A percentile compares a stretch with the other conserved stretches of the same genome.
Conservation (phyloP, 1,140 invertebrate species). For the Drosophila aff. region DNA sequence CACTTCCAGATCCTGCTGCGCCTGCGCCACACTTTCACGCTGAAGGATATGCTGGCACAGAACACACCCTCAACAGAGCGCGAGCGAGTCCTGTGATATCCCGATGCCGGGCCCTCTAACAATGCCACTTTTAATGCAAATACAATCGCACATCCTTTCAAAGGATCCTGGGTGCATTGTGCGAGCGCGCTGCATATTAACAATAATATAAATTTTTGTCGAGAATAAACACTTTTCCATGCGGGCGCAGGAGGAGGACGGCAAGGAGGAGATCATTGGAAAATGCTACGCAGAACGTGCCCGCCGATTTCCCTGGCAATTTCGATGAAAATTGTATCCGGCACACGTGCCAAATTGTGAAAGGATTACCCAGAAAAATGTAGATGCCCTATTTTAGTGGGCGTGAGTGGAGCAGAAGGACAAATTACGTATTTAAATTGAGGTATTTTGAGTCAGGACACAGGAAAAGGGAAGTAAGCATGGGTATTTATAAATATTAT, state of each 20-base stretch:
- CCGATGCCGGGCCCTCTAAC: conserved; percentile 70
- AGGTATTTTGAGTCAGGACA: neutral
- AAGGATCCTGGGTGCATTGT: conserved; percentile 58
- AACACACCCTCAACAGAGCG: conserved; percentile 70
- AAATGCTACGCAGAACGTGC: conserved; percentile 43
- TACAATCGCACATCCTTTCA: conserved; percentile 79
- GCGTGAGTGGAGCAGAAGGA: conserved; percentile 47
- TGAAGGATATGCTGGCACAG: conserved; percentile 63
- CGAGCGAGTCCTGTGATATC: conserved; percentile 54
- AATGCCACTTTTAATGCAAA: conserved; percentile 80
- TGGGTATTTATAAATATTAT: neutral
- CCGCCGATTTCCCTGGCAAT: conserved; percentile 47
- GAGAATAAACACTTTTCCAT: conserved; percentile 58
- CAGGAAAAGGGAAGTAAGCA: neutral
- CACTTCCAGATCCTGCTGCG: conserved; percentile 42
- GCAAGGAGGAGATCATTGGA: conserved; percentile 1
- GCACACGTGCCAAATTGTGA: conserved; percentile 75
- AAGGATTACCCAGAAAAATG: conserved; percentile 43
- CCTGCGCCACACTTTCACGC: conserved; percentile 78
- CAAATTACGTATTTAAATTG: conserved; percentile 39
- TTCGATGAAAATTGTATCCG: conserved; percentile 75
- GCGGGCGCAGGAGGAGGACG: conserved; percentile 37
- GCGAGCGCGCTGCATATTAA: conserved; percentile 60
- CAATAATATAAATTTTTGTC: conserved; percentile 67
- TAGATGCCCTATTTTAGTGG: conserved; percentile 28